Evolutionary conservation across 2,113 vertebrate genomes (phyloP), one percentile per base, ranked within the genome.

Genomic region (Merops nubicus): DNA sequence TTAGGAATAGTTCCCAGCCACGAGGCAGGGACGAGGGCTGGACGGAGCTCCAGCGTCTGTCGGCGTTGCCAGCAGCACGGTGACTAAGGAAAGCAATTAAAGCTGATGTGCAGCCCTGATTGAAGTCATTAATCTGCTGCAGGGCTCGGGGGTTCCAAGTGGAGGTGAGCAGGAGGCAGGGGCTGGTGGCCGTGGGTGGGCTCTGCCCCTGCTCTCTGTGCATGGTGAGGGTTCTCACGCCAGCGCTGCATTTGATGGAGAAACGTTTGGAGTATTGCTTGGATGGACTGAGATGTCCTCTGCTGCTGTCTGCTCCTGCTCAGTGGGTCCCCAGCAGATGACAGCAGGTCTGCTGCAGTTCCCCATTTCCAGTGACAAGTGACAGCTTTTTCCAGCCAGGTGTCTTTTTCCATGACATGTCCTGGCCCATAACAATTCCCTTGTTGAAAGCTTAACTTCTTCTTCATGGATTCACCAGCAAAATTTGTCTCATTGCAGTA

Each of bases 351-450:
- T 91, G 64, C 87, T 93, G 85, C 70, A 28, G 51, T 68, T 83
- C 68, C 31, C 14, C 5, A 2, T 50, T 51, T 38, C 38, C 65
- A 74, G 38, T 8, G 85, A 74, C 45, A 65, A 59, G 38, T 20
- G 85, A 51, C 3, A 9, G 29, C 65, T 76, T 76, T 92, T 79
- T 88, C 78, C 4, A 0, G 8, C 79, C n/a, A 33, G 34, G 88
- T 73, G 29, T 60, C 62, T 57, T 74, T 94, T 96, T 90, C 94
- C 69, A 1, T 94, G 90, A 79, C 2, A 17, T 80, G 42, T 51
- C 45, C 67, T 62, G 48, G 13, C 77, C 29, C 2, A 0, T 60
- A 72, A 85, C 78, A 47, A 45, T 82, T 95, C 36, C 15, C 70
- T 83, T 54, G 88, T 50, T 28, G 42, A 74, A 69, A 93, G 82